Evolutionary conservation across 2,888 invertebrate species (phyloP).

Genomic region (Phlogophora meticulosa): DNA sequence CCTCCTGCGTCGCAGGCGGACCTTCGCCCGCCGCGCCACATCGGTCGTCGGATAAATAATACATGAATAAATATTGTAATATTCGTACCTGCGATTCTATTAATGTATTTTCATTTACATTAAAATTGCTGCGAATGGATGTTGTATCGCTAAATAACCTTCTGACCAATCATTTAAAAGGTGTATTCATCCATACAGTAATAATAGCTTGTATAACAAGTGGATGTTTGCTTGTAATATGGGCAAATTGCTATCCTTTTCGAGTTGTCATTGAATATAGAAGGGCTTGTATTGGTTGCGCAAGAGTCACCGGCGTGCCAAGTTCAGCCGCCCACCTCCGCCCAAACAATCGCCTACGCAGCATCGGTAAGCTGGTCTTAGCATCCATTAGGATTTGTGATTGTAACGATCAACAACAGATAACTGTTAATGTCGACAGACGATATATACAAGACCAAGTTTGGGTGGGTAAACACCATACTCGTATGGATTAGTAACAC

Average conservation of each 20-base stretch:
- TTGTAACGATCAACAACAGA: constrained; percentile 59
- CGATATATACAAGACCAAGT: constrained; percentile 22
- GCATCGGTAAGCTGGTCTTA: constrained; percentile 66
- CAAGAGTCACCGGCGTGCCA: constrained; percentile 80
- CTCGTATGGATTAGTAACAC: neutral
- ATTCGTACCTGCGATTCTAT: neutral
- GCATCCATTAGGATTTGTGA: constrained; percentile 65
- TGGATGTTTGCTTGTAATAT: constrained; percentile 37
- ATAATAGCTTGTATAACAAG: constrained; percentile 45
- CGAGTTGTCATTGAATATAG: constrained; percentile 74
- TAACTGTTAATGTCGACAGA: constrained; percentile 56
- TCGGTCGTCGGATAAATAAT: too few relatives aligned
- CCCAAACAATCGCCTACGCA: constrained; percentile 81
- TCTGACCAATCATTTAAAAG: constrained; percentile 23
- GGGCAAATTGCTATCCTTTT: constrained; percentile 51
- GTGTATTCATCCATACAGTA: constrained; percentile 34
- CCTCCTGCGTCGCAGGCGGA: too few relatives aligned
- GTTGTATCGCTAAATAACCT: constrained; percentile 53
- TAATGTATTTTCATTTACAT: constrained; percentile 5
- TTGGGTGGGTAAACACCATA: constrained; percentile 8
- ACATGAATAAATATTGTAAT: neutral
- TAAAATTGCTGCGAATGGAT: constrained; percentile 20
- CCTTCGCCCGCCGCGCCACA: too few relatives aligned
- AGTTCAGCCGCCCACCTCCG: constrained; percentile 85
- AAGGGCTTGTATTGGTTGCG: constrained; percentile 78